Base-by-base conservation (phyloP, 2,888 invertebrate species). In the Steinernema scapterisci region DNA sequence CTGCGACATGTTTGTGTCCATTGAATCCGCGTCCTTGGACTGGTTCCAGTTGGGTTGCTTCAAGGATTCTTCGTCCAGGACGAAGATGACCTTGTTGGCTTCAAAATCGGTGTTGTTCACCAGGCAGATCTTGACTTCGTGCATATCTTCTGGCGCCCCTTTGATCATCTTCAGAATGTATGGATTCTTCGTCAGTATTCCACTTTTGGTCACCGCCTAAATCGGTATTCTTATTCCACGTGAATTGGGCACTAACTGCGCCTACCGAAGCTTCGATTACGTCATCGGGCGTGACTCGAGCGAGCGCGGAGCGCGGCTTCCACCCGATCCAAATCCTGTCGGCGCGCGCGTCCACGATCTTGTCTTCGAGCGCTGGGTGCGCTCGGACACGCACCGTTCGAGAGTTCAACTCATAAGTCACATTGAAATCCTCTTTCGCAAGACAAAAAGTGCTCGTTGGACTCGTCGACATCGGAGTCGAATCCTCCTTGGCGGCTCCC, bases 381-480 rank as follows among this genome's bases (percentile, higher is more conserved):
- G 63, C 63, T 25, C 63, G 63, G 63, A 63, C 63, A 63, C 63
- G 63, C 63, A 31, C 63, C 63, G 63, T 31, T 13, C 63, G 63
- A 63, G 63, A 63, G 38, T 63, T 21, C 54, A 54, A 54, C 21
- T 54, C 63, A 63, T 63, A 63, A 63, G 63, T 63, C 63, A 63
- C 31, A 25, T 9, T 27, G 63, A 63, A 25, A 21, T 63, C 63
- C 63, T 63, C 63, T 63, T 63, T 27, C 38, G 63, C 63, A 27
- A 63, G 63, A 63, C 63, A 63, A 63, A 63, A 63, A 63, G 63
- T 19, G 48, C 48, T 48, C 48, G 48, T 5, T n/a, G 48, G 19
- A 48, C n/a, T 19, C n/a, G 48, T 48, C 48, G 48, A 48, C 3
- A 16, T 63, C 63, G 63, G 31, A n/a, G 38, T 38, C 31, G 9